Evolutionary conservation across 2,888 invertebrate genomes (phyloP).

Genomic region (Cabera pusaria): DNA sequence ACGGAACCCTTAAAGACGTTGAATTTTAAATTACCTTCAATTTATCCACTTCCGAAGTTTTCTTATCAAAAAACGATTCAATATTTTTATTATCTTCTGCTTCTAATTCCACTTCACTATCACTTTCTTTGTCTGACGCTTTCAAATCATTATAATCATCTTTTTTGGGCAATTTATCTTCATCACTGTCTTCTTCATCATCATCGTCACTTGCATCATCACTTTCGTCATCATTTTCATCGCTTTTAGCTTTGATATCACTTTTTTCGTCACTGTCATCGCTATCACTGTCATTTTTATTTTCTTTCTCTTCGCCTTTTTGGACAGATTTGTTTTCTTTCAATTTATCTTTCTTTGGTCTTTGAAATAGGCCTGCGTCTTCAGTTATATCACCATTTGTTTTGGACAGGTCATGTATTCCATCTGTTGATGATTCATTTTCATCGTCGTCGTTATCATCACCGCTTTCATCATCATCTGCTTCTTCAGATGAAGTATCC

Average conservation of each 20-base stretch:
- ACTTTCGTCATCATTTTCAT: neutral
- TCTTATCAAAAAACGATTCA: constrained; percentile 57
- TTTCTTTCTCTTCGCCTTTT: constrained; percentile 14
- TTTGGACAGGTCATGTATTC: constrained; percentile 18
- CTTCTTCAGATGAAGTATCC: constrained; percentile 61
- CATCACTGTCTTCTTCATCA: constrained; percentile 31
- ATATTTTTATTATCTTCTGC: constrained; percentile 48
- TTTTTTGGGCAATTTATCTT: constrained; percentile 18
- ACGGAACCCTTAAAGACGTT: too few relatives aligned
- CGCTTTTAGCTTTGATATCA: constrained; percentile 2
- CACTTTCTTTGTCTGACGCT: constrained; percentile 65
- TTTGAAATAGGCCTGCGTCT: too few relatives aligned
- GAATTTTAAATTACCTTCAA: constrained; percentile 57
- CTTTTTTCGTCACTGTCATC: constrained; percentile 20
- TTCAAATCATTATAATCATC: constrained; percentile 74
- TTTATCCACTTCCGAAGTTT: constrained; percentile 59
- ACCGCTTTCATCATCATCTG: constrained; percentile 49
- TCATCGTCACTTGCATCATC: constrained; percentile 14
- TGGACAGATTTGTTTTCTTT: constrained; percentile 16
- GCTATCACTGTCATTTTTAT: constrained; percentile 19
- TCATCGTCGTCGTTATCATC: constrained; percentile 53
- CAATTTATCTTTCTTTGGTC: too few relatives aligned
- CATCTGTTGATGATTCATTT: constrained; percentile 29
- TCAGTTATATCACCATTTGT: constrained; percentile 22
- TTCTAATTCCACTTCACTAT: constrained; percentile 48